Evolutionary conservation across 53 echinoderm and acorn worm species (phyloP), one percentile per base, ranked within the genome.

Genomic region (Luidia sarsii): DNA sequence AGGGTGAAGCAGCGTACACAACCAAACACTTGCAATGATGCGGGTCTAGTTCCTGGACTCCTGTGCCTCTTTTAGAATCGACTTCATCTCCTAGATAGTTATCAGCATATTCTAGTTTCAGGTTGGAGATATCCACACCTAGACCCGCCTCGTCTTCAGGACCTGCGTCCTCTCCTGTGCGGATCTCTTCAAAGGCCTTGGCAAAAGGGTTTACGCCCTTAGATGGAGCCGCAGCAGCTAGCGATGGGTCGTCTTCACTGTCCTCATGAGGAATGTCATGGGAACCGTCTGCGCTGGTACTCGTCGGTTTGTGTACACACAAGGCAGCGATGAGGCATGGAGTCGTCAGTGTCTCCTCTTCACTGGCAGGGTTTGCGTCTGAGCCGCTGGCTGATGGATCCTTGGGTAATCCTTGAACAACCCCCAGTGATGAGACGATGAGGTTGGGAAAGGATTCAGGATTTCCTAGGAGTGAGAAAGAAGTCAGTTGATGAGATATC

Each of bases 41-140:
- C 21, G 81, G 65, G 10, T 66, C 55, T 1, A 36, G 32, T 43
- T 92, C 64, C 56, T 70, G 11, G 14, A 43, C 34, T 16, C 71
- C 66, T 39, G 43, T 48, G 23, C 36, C 49, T 50, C 85, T 48
- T 50, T 60, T 60, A 48, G 83, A 72, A 33, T 94, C 94, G 15
- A 94, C 94, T 13, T 73, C 83, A 68, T 94, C 94, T 50, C 94
- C 94, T 63, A 94, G 79, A 48, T 87, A 82, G 30, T 87, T 81
- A 64, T 94, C 90, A 0, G 85, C 90, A 69, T 80, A 94, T 14
- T 85, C 70, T 11, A 72, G 46, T n/a, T 67, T 56, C 75, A 68
- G 79, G 53, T 72, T 67, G 10, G 86, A 65, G 19, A 83, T 38
- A 38, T 86, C 89, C n/a, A 79, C 83, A 14, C 94, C 94, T 3